Base-by-base conservation (phyloP, 2,888 invertebrate species). In the Strigamia crassipes region DNA sequence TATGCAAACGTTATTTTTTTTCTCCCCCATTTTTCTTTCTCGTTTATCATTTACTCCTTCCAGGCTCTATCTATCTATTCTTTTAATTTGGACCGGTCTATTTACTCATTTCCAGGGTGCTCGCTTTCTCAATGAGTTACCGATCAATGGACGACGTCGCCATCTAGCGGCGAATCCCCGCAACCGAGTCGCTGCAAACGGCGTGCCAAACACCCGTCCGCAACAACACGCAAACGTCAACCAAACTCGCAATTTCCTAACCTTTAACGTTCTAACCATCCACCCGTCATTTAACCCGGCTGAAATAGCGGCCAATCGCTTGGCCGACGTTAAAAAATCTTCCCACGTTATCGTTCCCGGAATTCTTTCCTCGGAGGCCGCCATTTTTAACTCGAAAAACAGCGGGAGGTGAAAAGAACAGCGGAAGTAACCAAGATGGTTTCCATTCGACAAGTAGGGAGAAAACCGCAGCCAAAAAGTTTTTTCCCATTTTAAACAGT, bases 321-420 rank as follows among this genome's bases (percentile, higher is more conserved):
- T 85, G 9, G 87, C 88, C 83, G 87, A 86, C 77, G 85, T 84
- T 23, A 87, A 83, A 85, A 89, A 90, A 84, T 88, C 87, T 77
- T 88, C 88, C 88, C 88, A 88, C 82, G 88, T 86, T 15, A 88
- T 85, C 31, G 87, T 88, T 66, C 88, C 89, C 83, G 80, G 83
- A 13, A 46, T 81, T 6, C 4, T 81, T 78, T 81, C 4, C 73
- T 77, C 80, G 21, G 79, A 15, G 51, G 79, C 38, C 21, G 41
- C 38, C 18, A 77, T 42, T 42, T 61, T n/a, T 46, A 34, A 3
- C 13, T 31, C 15, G 1, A n/a, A 5, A 34, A 27, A 23, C 34
- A 23, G 13, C 23, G 79, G 82, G 79, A 66, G 66, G 79, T 12
- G 41, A 56, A 31, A 15, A 61, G 51, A 82, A 82, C 18, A 82